A percentile compares a stretch with the other conserved stretches of the same genome.
phyloP scores from a whole-genome alignment of 2,113 vertebrate genomes.

The Proterorhinus semilunaris region DNA sequence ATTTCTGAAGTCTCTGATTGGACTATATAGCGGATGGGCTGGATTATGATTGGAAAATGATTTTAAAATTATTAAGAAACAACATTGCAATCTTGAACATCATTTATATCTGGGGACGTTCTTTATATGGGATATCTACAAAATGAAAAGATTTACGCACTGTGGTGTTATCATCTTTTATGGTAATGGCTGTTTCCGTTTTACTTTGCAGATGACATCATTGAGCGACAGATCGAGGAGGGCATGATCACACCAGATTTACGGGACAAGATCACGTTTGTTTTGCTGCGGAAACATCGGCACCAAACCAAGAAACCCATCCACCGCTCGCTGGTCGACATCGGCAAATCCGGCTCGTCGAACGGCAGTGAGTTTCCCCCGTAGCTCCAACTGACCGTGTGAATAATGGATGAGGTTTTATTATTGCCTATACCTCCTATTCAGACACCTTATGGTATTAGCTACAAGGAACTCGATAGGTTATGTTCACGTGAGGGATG shows the following conservation, averaged over 20 bases:
- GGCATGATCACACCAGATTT: conserved; percentile 86
- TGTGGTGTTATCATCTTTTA: too few relatives aligned
- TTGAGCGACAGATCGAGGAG: conserved; percentile 88
- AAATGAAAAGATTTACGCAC: too few relatives aligned
- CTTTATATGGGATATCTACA: too few relatives aligned
- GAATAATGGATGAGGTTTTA: not conserved
- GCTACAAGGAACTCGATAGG: not conserved
- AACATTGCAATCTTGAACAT: too few relatives aligned
- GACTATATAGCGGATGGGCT: too few relatives aligned
- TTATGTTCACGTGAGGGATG: not conserved
- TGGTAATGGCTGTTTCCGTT: not conserved
- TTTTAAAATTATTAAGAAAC: too few relatives aligned
- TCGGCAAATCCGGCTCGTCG: conserved; percentile 89
- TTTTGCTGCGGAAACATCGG: conserved; percentile 91
- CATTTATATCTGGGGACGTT: too few relatives aligned
- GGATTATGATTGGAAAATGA: too few relatives aligned
- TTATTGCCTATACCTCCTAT: not conserved
- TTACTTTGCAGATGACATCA: conserved; percentile 83
- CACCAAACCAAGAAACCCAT: conserved; percentile 98
- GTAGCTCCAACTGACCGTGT: not conserved
- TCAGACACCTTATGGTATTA: not conserved
- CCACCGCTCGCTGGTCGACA: conserved; percentile 90
- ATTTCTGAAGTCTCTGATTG: too few relatives aligned
- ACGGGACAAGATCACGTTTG: conserved; percentile 88
- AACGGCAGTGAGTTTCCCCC: conserved; percentile 76